Conservation (phyloP, 2,888 invertebrate genomes). For the Pheosia tremula region DNA sequence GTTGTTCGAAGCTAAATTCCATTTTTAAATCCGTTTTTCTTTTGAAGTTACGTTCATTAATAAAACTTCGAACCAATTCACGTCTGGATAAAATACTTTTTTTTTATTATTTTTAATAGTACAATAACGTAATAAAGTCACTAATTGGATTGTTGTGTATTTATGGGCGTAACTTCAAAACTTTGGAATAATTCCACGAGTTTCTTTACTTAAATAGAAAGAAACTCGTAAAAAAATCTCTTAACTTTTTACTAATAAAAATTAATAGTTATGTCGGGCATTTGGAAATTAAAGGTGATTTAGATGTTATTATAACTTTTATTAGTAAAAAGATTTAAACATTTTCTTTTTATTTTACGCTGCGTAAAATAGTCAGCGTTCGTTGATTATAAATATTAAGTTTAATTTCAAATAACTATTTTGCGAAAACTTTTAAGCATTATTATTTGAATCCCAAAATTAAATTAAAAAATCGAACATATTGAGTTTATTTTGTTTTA, state of each 20-base stretch:
- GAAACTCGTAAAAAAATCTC: conserved; percentile 30
- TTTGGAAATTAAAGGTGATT: conserved; percentile 25
- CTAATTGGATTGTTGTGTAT: conserved; percentile 12
- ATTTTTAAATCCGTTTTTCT: conserved; percentile 45
- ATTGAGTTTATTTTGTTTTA: background rate
- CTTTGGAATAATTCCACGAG: conserved; percentile 35
- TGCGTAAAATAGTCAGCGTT: conserved; percentile 13
- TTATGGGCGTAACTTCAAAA: conserved; percentile 28
- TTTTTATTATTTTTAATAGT: background rate
- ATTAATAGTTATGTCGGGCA: conserved; percentile 15
- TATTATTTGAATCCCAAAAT: too few species aligned
- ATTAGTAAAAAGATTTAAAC: conserved; percentile 38
- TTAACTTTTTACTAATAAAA: conserved; percentile 46
- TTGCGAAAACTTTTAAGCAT: too few species aligned
- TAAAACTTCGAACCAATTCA: background rate
- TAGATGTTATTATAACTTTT: conserved; percentile 25
- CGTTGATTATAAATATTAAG: too few species aligned
- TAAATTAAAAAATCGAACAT: background rate
- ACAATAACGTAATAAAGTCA: conserved; percentile 10
- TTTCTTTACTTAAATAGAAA: conserved; percentile 29
- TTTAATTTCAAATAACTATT: too few species aligned
- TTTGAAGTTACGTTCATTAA: conserved; percentile 47
- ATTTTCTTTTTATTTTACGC: conserved; percentile 15
- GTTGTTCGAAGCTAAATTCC: conserved; percentile 67
- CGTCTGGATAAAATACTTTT: too few species aligned